Conservation (phyloP, 2,113 vertebrate genomes). For the Nothoprocta pentlandii region DNA sequence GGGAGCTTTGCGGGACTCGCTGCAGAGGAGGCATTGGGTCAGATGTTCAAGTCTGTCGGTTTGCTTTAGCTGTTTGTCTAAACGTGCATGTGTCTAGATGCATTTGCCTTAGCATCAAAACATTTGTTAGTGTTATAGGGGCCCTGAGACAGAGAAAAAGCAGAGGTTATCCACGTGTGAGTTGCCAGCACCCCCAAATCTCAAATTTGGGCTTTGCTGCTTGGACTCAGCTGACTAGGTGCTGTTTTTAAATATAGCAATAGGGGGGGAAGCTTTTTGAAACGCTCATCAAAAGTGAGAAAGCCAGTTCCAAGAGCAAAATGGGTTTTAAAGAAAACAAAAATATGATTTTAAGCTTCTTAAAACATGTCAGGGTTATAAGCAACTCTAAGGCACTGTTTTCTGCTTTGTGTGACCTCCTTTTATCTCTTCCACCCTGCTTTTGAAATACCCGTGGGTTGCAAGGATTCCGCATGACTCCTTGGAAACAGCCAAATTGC, state of each 20-base stretch:
- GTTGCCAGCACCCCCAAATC: not conserved
- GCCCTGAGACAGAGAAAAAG: not conserved
- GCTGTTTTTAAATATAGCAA: not conserved
- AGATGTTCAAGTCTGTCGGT: not conserved
- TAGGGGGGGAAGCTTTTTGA: not conserved
- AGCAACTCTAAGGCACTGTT: not conserved
- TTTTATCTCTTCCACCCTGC: not conserved
- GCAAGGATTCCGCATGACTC: accelerated
- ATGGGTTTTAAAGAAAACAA: not conserved
- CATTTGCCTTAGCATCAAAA: not conserved
- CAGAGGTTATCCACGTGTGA: accelerated
- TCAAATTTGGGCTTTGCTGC: not conserved
- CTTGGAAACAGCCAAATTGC: not conserved
- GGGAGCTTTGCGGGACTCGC: not conserved
- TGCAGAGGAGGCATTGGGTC: not conserved
- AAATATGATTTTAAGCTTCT: not conserved
- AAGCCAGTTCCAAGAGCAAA: not conserved
- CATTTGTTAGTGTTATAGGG: accelerated
- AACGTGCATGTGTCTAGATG: not conserved
- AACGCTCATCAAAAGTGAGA: not conserved
- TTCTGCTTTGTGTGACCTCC: not conserved
- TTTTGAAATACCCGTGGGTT: not conserved
- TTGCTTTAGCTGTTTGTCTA: not conserved
- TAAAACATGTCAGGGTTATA: not conserved
- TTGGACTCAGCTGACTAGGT: not conserved